These are phyloP conservation scores for Dinoponera quadriceps DNA, from an alignment of 1,140 invertebrate species.

Conservation along the genomic window DNA sequence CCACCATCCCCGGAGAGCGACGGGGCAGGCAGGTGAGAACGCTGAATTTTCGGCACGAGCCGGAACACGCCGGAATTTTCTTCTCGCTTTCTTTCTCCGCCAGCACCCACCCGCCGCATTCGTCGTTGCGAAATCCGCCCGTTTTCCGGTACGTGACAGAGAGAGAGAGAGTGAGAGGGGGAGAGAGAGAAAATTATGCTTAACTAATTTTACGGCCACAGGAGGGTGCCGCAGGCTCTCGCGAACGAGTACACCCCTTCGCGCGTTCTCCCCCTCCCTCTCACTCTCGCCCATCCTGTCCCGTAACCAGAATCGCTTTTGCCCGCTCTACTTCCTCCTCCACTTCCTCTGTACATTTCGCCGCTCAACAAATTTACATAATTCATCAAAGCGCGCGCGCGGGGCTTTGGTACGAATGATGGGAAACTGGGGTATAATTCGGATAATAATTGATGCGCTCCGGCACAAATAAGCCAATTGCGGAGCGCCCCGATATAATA, in stretches of 20 bases:
- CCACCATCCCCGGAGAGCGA: no score
- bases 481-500: not conserved
- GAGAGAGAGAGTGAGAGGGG: no score
- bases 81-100: no score
- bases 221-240: not conserved
- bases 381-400: conserved; percentile 24
- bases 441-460: conserved; percentile 31
- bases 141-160: not conserved
- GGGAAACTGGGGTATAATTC: not conserved
- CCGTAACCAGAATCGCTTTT: not conserved
- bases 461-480: conserved; percentile 51
- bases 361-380: conserved; percentile 33
- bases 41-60: conserved; percentile 9
- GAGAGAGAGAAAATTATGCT: conserved; percentile 27
- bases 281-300: not conserved
- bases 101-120: not conserved
- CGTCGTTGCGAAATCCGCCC: conserved; percentile 17
- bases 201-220: conserved; percentile 34
- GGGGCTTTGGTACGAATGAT: not conserved
- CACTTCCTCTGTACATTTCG: not conserved
- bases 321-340: not conserved
- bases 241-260: conserved; percentile 9
- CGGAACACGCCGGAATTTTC: not conserved
- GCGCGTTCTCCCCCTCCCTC: no score
- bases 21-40: no score